Percentiles rank a stretch among this genome's conserved stretches.
Evolutionary conservation across 1,140 invertebrate species (phyloP).

Genomic region (Lepidurus couesii): DNA sequence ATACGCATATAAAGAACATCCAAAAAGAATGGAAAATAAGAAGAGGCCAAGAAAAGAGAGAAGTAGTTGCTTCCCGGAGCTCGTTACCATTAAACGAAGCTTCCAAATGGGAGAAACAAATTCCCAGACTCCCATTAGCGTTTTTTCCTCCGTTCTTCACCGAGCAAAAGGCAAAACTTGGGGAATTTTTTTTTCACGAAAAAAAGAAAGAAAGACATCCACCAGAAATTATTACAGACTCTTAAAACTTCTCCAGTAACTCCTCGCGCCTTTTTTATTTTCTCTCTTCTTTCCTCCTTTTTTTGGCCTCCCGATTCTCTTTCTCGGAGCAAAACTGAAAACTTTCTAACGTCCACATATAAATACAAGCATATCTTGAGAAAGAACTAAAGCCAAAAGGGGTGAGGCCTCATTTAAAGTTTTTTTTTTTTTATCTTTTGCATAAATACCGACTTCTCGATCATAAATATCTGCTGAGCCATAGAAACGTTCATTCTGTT

Average conservation of each 20-base stretch:
- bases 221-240: conserved; percentile 16
- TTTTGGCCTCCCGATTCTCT: not conserved
- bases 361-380: not conserved
- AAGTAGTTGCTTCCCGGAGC: conserved; percentile 16
- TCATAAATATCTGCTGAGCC: conserved; percentile 24
- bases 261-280: conserved; percentile 5
- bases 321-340: not conserved
- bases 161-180: conserved; percentile 14
- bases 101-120: conserved; percentile 22
- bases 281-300: not conserved
- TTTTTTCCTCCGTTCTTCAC: conserved; percentile 7
- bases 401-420: conserved; percentile 22
- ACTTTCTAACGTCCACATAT: conserved; percentile 8
- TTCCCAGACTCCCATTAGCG: conserved; percentile 18
- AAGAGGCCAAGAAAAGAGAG: conserved; percentile 19
- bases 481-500: conserved; percentile 27
- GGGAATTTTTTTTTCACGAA: not conserved
- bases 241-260: not conserved
- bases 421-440: conserved; percentile 26
- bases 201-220: conserved; percentile 15
- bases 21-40: conserved; percentile 3
- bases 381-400: conserved; percentile 12
- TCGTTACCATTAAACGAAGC: conserved; percentile 22
- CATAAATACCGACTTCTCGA: conserved; percentile 27
- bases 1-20: conserved; percentile 3